Conservation (phyloP, 2,113 vertebrate species). For the Oncorhynchus tshawytscha region DNA sequence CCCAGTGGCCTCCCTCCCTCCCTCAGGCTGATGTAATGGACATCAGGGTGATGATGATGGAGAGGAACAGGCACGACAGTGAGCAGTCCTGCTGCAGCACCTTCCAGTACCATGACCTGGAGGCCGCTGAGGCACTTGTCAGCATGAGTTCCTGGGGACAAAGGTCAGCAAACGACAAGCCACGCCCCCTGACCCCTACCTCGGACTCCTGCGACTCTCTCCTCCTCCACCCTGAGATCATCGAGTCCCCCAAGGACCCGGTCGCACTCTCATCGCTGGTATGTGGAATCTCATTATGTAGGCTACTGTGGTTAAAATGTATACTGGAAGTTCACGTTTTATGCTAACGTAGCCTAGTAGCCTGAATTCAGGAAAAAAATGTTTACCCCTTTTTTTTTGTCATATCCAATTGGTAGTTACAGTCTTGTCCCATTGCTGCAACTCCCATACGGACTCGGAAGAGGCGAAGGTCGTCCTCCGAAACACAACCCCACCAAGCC, state of each 20-base stretch:
- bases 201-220: constrained; percentile 92
- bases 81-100: constrained; percentile 76
- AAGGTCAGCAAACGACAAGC: constrained; percentile 69
- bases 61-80: constrained; percentile 79
- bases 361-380: not conserved
- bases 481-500: no score
- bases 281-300: constrained; percentile 46
- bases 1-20: not conserved
- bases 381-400: not conserved
- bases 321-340: not conserved
- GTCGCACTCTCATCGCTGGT: constrained; percentile 88
- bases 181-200: constrained; percentile 90
- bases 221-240: constrained; percentile 61
- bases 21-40: constrained; percentile 80
- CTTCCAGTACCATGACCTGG: constrained; percentile 89
- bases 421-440: no score
- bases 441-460: no score
- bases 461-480: no score
- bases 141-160: constrained; percentile 98
- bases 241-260: constrained; percentile 82
- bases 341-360: not conserved
- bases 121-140: constrained; percentile 92
- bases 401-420: no score
- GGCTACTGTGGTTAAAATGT: not conserved
- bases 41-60: constrained; percentile 76